These are phyloP conservation scores for Gambusia affinis DNA, from an alignment of 2,113 vertebrate genomes.

Conservation along the genomic window DNA sequence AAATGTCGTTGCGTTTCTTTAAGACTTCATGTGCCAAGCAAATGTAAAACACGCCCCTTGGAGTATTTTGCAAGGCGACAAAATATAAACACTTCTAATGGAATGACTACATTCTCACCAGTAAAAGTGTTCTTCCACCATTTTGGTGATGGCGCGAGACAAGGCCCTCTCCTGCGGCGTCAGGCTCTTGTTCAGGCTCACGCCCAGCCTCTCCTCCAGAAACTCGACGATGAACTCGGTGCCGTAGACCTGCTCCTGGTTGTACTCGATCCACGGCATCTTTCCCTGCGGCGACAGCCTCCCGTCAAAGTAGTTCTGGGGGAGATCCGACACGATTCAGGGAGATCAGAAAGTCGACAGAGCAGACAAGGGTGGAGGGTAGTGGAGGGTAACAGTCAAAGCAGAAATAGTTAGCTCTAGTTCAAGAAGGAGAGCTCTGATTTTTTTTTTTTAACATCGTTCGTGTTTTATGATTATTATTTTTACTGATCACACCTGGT, in stretches of 20 bases:
- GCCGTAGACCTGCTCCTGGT: slow-evolving; percentile 91
- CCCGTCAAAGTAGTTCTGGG: slow-evolving; percentile 97
- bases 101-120: slow-evolving; percentile 82
- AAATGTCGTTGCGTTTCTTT: background rate
- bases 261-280: slow-evolving; percentile 99
- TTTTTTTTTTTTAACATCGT: too few species aligned
- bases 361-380: background rate
- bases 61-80: too few species aligned
- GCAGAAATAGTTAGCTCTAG: background rate
- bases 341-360: background rate
- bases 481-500: slow-evolving; percentile 84
- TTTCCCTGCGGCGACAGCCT: slow-evolving; percentile 97
- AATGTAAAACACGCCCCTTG: too few species aligned
- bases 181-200: slow-evolving; percentile 91
- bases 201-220: slow-evolving; percentile 94
- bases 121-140: slow-evolving; percentile 98
- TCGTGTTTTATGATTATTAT: background rate
- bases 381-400: background rate
- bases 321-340: slow-evolving; percentile 4
- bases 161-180: slow-evolving; percentile 90
- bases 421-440: background rate
- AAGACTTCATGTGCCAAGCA: background rate
- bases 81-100: too few species aligned
- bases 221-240: slow-evolving; percentile 98
- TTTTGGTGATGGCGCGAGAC: slow-evolving; percentile 92